phyloP scores from a whole-genome alignment of 2,797 vertebrate genomes.

The Eleutherodactylus coqui region DNA sequence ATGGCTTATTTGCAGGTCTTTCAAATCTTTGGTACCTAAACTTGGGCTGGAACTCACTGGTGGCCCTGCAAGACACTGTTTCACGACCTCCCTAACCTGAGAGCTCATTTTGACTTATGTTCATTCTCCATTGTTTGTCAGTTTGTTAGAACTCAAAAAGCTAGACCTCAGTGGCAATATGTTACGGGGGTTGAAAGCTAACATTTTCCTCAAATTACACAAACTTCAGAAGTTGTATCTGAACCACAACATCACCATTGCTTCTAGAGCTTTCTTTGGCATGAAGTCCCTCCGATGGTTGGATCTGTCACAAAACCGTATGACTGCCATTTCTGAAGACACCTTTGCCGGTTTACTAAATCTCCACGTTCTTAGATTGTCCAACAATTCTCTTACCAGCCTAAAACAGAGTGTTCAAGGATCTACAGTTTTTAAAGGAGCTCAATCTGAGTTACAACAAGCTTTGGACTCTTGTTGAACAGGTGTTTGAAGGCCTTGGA shows the following conservation, averaged over 20 bases:
- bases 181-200: slow-evolving; percentile 88
- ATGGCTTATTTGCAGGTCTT: slow-evolving; percentile 87
- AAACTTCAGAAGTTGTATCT: slow-evolving; percentile 95
- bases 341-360: slow-evolving; percentile 87
- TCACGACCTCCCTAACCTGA: slow-evolving; percentile 84
- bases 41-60: slow-evolving; percentile 91
- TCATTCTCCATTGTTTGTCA: slow-evolving; percentile 89
- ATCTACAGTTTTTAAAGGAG: slow-evolving; percentile 93
- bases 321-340: slow-evolving; percentile 85
- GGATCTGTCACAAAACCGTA: slow-evolving; percentile 91
- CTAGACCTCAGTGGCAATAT: slow-evolving; percentile 89
- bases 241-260: slow-evolving; percentile 88
- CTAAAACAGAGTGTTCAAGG: slow-evolving; percentile 89
- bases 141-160: slow-evolving; percentile 89
- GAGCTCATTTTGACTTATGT: slow-evolving; percentile 90
- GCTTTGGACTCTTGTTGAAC: slow-evolving; percentile 81
- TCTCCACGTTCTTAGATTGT: slow-evolving; percentile 89
- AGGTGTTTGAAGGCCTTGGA: slow-evolving; percentile 87
- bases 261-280: slow-evolving; percentile 87
- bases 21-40: slow-evolving; percentile 92
- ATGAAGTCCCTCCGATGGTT: slow-evolving; percentile 94
- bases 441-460: slow-evolving; percentile 88
- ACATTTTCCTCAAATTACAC: slow-evolving; percentile 86
- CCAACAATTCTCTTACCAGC: slow-evolving; percentile 85
- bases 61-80: slow-evolving; percentile 88